Conservation (phyloP, 2,113 vertebrate genomes). For the Paradisaea rubra region DNA sequence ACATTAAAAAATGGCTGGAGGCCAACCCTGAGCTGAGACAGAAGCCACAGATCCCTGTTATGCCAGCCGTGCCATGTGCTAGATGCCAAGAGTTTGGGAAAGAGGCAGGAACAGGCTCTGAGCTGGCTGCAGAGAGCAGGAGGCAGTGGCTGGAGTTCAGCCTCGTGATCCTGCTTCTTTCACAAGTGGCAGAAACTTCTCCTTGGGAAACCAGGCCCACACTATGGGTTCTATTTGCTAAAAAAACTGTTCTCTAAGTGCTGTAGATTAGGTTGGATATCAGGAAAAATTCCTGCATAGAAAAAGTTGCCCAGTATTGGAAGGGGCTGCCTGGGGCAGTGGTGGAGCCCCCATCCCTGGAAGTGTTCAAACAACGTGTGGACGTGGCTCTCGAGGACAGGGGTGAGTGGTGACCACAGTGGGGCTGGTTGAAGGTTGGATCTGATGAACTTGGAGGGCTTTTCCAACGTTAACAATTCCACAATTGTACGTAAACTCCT, state of each 20-base stretch:
- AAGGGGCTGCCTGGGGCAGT: background rate
- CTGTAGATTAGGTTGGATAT: background rate
- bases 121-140: rapidly evolving
- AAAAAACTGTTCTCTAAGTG: background rate
- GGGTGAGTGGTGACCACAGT: rapidly evolving
- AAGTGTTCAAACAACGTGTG: rapidly evolving
- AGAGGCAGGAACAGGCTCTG: background rate
- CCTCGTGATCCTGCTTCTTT: background rate
- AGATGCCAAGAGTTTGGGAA: background rate
- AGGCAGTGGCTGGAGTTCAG: background rate
- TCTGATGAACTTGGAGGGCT: background rate
- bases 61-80: rapidly evolving
- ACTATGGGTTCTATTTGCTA: background rate
- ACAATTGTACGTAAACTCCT: background rate
- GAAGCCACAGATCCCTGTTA: background rate
- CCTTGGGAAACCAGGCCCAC: background rate
- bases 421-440: background rate
- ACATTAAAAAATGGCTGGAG: background rate
- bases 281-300: background rate
- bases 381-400: background rate
- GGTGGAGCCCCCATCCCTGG: background rate
- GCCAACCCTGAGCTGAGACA: background rate
- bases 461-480: background rate
- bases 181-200: background rate
- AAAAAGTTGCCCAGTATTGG: background rate